Conservation (phyloP, 1,140 invertebrate species). For the Drosophila funebris region DNA sequence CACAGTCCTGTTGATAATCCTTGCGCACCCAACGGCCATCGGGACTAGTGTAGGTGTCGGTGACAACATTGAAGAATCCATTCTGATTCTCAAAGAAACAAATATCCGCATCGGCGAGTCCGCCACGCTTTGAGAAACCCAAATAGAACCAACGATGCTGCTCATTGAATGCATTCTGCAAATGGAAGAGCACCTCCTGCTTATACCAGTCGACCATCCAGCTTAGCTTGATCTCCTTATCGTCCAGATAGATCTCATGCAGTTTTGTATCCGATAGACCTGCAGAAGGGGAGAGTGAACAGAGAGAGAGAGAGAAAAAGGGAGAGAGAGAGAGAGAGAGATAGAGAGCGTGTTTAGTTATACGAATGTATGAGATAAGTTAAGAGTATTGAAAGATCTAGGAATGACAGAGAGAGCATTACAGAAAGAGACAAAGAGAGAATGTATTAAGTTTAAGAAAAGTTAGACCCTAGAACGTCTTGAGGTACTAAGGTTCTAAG, state of each 20-base stretch:
- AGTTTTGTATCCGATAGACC: slow-evolving; percentile 81
- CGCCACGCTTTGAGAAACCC: slow-evolving; percentile 96
- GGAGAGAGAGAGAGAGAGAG: no score
- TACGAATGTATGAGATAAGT: no score
- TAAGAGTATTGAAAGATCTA: no score
- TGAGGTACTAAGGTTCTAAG: no score
- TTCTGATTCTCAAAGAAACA: slow-evolving; percentile 89
- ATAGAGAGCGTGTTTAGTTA: no score
- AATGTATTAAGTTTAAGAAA: no score
- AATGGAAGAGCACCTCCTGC: slow-evolving; percentile 82
- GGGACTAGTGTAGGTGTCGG: slow-evolving; percentile 89
- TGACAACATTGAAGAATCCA: slow-evolving; percentile 78
- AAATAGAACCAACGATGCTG: slow-evolving; percentile 90
- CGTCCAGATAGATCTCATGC: slow-evolving; percentile 77
- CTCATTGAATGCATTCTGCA: slow-evolving; percentile 82
- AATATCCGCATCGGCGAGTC: slow-evolving; percentile 91
- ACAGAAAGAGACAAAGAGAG: no score
- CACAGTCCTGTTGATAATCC: slow-evolving; percentile 93
- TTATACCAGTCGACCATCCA: slow-evolving; percentile 84
- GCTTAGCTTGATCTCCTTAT: slow-evolving; percentile 82
- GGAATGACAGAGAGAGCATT: no score
- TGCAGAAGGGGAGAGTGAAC: slow-evolving; percentile 9
- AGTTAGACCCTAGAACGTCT: no score
- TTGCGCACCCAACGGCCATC: slow-evolving; percentile 87
- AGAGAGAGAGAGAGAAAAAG: no score